Evolutionary conservation across 2,797 vertebrate genomes (phyloP), one percentile per base, ranked within the genome.

Genomic region (Molossus alvarezi): DNA sequence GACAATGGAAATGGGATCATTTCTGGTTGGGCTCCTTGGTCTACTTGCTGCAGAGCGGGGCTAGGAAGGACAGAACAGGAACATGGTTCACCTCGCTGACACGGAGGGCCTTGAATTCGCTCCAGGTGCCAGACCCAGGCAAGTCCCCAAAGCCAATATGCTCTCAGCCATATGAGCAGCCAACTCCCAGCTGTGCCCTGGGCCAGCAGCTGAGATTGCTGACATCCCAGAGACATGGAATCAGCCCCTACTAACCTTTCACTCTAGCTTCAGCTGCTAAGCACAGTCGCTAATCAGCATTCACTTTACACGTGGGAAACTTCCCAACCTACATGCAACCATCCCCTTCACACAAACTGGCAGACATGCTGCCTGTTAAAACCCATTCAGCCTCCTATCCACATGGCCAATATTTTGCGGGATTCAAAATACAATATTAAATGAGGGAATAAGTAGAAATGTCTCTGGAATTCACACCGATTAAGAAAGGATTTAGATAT

Each of bases 401-500:
- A 67, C 0, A 29, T 3, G 11, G 45, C 15, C 18, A 55, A 5
- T 53, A 89, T 55, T 88, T 58, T 91, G 12, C 53, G 87, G 45
- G 65, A 92, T 27, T 89, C 48, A 48, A 62, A 93, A 73, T 25
- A 53, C 1, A 60, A 58, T 27, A 29, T 27, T 33, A 58, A 79
- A 53, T 45, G 69, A 71, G 18, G 58, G 20, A 90, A 37, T 29
- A 55, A 72, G 51, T 15, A 21, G 33, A 67, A 88, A 86, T n/a
- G 7, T 51, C 58, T 77, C 65, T 13, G 37, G 37, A 73, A 75
- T 37, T 76, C 48, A 65, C 8, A 33, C 5, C 18, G 75, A 90
- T 72, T 48, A 76, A 57, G 27, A 67, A 84, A 88, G 55, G 91
- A 33, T 53, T 92, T 90, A 83, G 67, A 69, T 73, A 75, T n/a